Evolutionary conservation across 37 sponge, comb jelly and placozoan genomes (phyloP).

Genomic region (Petrosia ficiformis): DNA sequence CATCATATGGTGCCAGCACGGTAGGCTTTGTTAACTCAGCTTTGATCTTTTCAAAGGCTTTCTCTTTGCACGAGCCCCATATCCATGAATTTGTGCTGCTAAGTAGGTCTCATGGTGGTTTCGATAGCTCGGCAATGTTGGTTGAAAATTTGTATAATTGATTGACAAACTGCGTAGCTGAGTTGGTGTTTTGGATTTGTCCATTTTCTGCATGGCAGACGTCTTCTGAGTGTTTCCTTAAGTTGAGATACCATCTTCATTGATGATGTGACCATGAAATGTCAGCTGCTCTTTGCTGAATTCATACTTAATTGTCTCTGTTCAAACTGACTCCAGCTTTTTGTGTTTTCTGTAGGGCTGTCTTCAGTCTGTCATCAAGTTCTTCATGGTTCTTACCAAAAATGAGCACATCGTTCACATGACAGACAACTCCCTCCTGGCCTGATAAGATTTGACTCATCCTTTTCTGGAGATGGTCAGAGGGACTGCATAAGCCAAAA

Average conservation of each 20-base stretch:
- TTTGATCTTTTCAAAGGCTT: constrained; percentile 20
- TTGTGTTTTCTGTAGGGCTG: constrained; percentile 23
- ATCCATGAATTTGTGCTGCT: constrained; percentile 18
- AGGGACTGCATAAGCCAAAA: constrained; percentile 34
- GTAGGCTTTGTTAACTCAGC: constrained; percentile 33
- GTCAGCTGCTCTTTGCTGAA: constrained; percentile 9
- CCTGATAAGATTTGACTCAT: constrained; percentile 23
- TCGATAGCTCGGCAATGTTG: constrained; percentile 21
- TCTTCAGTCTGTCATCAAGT: constrained; percentile 2
- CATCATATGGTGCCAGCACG: constrained; percentile 29
- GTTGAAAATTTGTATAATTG: constrained; percentile 31
- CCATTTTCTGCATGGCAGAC: constrained; percentile 27
- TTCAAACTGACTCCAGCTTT: constrained; percentile 25
- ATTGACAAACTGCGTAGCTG: constrained; percentile 35
- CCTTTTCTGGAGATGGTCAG: constrained; percentile 26
- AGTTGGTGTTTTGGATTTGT: constrained; percentile 2
- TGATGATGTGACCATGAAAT: constrained; percentile 46
- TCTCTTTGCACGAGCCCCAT: constrained; percentile 24
- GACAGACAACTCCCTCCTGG: constrained; percentile 31
- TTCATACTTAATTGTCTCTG: constrained; percentile 34
- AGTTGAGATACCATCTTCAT: constrained; percentile 13
- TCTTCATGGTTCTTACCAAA: constrained; percentile 4
- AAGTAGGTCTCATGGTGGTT: constrained; percentile 34
- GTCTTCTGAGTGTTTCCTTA: constrained; percentile 24
- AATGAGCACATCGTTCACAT: constrained; percentile 30